Evolutionary conservation across 2,113 vertebrate genomes (phyloP), one percentile per base, ranked within the genome.

Genomic region (Cranoglanis bouderius): DNA sequence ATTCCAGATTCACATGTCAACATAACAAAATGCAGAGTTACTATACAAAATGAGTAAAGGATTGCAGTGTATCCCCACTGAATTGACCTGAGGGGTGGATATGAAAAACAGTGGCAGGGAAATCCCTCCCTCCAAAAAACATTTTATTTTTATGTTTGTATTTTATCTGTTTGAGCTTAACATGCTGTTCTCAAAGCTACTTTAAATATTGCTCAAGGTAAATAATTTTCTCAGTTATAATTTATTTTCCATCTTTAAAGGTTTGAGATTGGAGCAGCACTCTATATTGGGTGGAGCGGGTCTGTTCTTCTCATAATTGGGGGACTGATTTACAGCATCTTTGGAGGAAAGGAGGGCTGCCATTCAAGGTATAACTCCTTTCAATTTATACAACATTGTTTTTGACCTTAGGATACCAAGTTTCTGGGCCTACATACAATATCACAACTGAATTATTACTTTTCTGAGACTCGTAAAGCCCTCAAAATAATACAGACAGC

Each of bases 261-360:
- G 93, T 99, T 96, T 95, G 98, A 99, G 95, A 93, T 99, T 88
- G 98, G 98, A 77, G 95, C 97, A 38, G 98, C 97, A 77, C 95
- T 99, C 84, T 99, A 97, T 90, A 95, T 99, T 53, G 98, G 98
- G 86, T 99, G 98, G 98, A 97, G 96, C 75, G 98, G 98, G 89
- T 96, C 98, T 40, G 95, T 96, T 1, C 95, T 99, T 85, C 97
- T 97, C 91, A 94, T 98, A 83, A 94, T 95, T 43, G 98, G 98
- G 61, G 98, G 98, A 70, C 94, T 96, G 74, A 94, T 99, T 93
- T 97, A 95, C 95, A 97, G 96, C 94, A 95, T 97, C 92, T 92
- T 95, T 88, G 94, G 93, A 72, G 94, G 94, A 63, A 94, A 57
- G 9, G 95, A 95, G 88, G 94, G 93, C 0, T 95, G 90, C 72